phyloP scores from a whole-genome alignment of 2,888 invertebrate genomes.

The Mactromeris polynyma region DNA sequence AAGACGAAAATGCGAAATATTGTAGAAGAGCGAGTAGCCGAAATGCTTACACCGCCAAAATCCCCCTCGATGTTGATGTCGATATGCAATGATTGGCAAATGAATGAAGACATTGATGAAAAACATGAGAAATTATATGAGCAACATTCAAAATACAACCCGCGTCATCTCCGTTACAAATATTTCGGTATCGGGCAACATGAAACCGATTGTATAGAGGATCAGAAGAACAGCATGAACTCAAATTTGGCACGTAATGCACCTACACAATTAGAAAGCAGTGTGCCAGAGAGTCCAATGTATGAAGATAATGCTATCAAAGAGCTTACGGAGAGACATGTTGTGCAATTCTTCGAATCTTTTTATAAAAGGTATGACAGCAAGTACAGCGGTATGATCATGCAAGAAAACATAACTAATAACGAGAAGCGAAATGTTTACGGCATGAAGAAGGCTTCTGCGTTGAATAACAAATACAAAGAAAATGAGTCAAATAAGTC shows the following conservation, averaged over 20 bases:
- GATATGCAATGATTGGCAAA: not conserved
- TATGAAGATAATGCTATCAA: not conserved
- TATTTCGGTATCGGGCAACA: not conserved
- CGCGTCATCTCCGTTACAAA: not conserved
- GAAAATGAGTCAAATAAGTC: not conserved
- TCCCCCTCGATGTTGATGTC: not conserved
- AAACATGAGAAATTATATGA: not conserved
- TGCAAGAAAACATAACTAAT: not conserved
- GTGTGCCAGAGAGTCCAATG: not conserved
- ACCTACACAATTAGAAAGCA: not conserved
- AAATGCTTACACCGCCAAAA: not conserved
- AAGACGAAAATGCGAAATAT: not conserved
- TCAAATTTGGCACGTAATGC: not conserved
- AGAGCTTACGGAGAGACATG: not conserved
- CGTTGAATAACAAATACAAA: not conserved
- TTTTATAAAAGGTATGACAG: not conserved
- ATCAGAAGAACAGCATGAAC: not conserved
- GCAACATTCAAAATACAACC: not conserved
- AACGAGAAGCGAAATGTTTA: not conserved
- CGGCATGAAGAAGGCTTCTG: not conserved
- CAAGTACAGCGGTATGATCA: not conserved
- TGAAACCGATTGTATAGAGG: not conserved
- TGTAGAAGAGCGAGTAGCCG: not conserved
- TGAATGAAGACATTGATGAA: not conserved
- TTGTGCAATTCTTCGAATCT: not conserved